Percentiles rank a stretch among this genome's conserved stretches.
Conservation (phyloP, 2,797 vertebrate species). For the Gouania willdenowi region DNA sequence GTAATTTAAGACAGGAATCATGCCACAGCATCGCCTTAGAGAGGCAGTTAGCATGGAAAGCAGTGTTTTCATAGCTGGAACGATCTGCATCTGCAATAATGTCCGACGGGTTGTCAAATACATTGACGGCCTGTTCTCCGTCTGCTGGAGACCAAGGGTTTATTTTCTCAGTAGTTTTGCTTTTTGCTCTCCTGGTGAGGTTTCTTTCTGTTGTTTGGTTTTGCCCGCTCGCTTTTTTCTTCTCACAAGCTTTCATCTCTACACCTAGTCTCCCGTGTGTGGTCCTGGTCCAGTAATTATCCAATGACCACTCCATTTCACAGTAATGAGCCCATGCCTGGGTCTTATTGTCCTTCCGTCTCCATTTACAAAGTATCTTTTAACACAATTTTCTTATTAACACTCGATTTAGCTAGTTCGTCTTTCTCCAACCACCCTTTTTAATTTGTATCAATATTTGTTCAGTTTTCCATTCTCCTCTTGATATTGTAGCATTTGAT, state of each 20-base stretch:
- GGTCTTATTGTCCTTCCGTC: conserved; percentile 51
- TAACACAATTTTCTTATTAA: conserved; percentile 70
- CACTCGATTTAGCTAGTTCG: conserved; percentile 16
- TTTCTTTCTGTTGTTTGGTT: background rate
- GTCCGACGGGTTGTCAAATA: conserved; percentile 36
- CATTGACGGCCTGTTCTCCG: too few species aligned
- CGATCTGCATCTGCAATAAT: conserved; percentile 60
- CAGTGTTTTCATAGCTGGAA: conserved; percentile 60
- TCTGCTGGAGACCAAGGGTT: background rate
- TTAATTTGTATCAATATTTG: conserved; percentile 73
- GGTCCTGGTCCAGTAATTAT: conserved; percentile 53
- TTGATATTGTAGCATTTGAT: conserved; percentile 56
- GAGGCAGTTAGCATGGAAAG: conserved; percentile 37
- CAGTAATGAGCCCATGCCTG: conserved; percentile 65
- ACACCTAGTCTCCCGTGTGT: conserved; percentile 59
- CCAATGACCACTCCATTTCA: conserved; percentile 28
- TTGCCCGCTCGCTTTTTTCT: background rate
- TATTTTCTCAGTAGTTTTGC: conserved; percentile 6
- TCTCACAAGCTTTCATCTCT: conserved; percentile 27
- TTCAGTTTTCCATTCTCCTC: conserved; percentile 59
- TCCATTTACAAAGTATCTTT: conserved; percentile 37
- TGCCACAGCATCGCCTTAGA: conserved; percentile 46
- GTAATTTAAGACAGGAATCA: conserved; percentile 41
- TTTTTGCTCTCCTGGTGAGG: background rate
- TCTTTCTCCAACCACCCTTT: conserved; percentile 32